Evolutionary conservation across 2,113 vertebrate species (phyloP).

Genomic region (Morone chrysops): DNA sequence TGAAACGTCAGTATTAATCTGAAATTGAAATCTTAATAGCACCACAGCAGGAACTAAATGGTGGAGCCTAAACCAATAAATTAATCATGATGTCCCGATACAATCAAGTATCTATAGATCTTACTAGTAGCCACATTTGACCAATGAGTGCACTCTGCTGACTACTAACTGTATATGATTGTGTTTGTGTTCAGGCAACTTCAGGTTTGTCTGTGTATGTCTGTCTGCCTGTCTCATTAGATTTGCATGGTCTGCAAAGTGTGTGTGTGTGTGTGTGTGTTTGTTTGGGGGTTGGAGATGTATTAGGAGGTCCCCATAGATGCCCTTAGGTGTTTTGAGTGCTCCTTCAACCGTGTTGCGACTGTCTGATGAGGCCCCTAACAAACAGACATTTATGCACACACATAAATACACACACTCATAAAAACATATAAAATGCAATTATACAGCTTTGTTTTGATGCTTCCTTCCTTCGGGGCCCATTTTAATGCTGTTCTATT

Average conservation of each 20-base stretch:
- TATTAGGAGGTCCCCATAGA: conserved; percentile 43
- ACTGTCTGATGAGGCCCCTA: conserved; percentile 63
- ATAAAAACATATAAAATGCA: conserved; percentile 60
- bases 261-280: conserved; percentile 33
- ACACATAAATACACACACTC: conserved; percentile 1
- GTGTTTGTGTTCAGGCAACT: conserved; percentile 19
- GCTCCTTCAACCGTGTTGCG: conserved; percentile 64
- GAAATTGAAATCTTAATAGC: conserved; percentile 44
- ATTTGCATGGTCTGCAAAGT: conserved; percentile 46
- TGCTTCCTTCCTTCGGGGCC: conserved; percentile 48
- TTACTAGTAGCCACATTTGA: conserved; percentile 2
- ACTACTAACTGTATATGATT: conserved; percentile 23
- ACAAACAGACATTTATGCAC: conserved; percentile 17
- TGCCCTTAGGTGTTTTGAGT: conserved; percentile 69
- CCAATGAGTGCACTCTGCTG: conserved; percentile 1
- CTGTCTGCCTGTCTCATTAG: conserved; percentile 70
- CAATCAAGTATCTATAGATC: conserved; percentile 21
- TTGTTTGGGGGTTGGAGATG: conserved; percentile 21
- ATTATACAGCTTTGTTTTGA: conserved; percentile 62
- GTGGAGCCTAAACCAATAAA: not conserved
- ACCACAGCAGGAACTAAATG: not conserved
- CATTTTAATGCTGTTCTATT: conserved; percentile 63
- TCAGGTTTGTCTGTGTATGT: conserved; percentile 43
- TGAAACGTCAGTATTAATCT: conserved; percentile 21
- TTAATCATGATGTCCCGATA: conserved; percentile 7